Evolutionary conservation across 2,888 invertebrate species (phyloP), one percentile per base, ranked within the genome.

Genomic region (Galerucella pusilla): DNA sequence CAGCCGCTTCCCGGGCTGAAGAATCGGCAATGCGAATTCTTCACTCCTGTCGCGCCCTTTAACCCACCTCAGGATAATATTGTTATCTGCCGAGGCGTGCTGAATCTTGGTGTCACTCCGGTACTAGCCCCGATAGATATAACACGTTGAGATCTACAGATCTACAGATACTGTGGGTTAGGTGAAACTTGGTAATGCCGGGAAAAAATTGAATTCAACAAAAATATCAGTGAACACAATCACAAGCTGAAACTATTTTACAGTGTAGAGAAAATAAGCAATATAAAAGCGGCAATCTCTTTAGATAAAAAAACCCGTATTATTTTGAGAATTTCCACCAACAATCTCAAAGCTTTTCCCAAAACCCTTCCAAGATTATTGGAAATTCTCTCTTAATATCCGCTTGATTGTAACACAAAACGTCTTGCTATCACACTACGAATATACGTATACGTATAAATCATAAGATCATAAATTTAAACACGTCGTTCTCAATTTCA

Each of bases 311-410:
- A 28, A 20, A 20, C 11, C 57, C 9, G 20, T 16, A 57, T 57
- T 57, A 57, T 57, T 57, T 16, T 10, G 57, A 16, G 16, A 65
- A 65, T 42, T 64, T 64, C 64, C n/a, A 42, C 12, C 45, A 20
- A 64, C 11, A 46, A 64, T 65, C 46, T 65, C 46, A 2, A 65
- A 49, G 46, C 64, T 65, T 65, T 65, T 20, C 46, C 6, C 46
- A 16, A 61, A 49, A 54, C 16, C 70, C 12, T 63, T 61, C 42
- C 9, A 70, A 52, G 70, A 61, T 64, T 70, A 70, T 70, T 70
- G 70, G 63, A 64, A 70, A 70, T 70, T 70, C 70, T 42, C 20
- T 70, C 42, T 64, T 70, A 70, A 70, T 70, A 70, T 70, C 64
- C 70, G 35, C 42, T 54, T 45, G 28, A 70, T 70, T 70, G 70